Conservation (phyloP, 1,140 invertebrate genomes). For the Drosophila lacertosa region DNA sequence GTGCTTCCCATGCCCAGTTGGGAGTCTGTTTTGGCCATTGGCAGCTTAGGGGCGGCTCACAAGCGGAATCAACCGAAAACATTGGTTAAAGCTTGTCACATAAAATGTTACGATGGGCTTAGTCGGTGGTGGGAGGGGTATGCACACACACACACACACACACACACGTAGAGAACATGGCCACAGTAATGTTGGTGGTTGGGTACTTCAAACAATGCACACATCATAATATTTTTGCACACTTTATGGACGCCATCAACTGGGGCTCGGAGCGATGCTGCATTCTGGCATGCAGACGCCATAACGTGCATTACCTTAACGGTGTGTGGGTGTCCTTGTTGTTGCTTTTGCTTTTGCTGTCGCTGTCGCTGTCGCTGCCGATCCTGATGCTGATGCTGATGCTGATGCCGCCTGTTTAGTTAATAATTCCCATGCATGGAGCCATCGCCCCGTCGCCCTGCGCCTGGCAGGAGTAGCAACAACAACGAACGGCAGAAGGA, state of each 20-base stretch:
- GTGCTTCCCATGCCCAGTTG: not conserved
- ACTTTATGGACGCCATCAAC: slow-evolving; percentile 42
- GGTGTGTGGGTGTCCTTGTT: slow-evolving; percentile 22
- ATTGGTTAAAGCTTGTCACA: slow-evolving; percentile 15
- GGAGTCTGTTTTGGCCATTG: not conserved
- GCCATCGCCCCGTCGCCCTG: slow-evolving; percentile 32
- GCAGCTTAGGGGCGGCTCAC: slow-evolving; percentile 2
- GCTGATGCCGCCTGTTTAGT: slow-evolving; percentile 53
- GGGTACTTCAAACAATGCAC: slow-evolving; percentile 38
- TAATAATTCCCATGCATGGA: slow-evolving; percentile 72
- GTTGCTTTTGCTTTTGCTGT: slow-evolving; percentile 1
- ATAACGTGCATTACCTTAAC: slow-evolving; percentile 41
- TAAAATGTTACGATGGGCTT: slow-evolving; percentile 36
- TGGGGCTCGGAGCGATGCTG: slow-evolving; percentile 27
- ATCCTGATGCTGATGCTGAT: not conserved
- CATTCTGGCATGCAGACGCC: slow-evolving; percentile 53
- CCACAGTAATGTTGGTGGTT: no score
- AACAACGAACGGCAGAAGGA: slow-evolving; percentile 29
- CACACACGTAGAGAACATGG: no score
- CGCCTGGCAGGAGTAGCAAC: slow-evolving; percentile 13
- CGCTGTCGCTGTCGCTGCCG: slow-evolving; percentile 6
- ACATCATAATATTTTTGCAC: slow-evolving; percentile 50
- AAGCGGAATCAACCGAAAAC: slow-evolving; percentile 19
- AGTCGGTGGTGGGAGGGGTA: not conserved
- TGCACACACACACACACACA: not conserved